Base-by-base conservation (phyloP, 2,797 vertebrate species). In the Sternotherus odoratus region DNA sequence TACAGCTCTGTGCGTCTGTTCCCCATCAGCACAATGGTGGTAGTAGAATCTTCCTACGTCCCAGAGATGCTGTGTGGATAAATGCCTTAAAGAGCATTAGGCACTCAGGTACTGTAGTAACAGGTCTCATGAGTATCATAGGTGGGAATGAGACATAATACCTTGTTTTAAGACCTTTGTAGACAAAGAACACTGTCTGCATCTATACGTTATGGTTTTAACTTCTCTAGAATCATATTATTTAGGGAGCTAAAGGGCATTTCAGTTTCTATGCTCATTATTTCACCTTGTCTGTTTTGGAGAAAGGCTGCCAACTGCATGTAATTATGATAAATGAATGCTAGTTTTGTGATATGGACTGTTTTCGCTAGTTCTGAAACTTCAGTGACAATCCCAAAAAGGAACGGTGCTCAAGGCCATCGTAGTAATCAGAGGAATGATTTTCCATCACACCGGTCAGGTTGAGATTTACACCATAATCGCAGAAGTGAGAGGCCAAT, bases 291-390 rank as follows among this genome's bases (percentile, higher is more conserved):
- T 83, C 77, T 17, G 4, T 57, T 74, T 83, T 50, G 23, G 23
- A 11, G 7, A 79, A 91, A 91, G 24, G 39, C 83, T 87, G 36
- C 46, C 21, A 24, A 28, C 49, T 83, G 36, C 84, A 11, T 77
- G 51, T 51, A 86, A 69, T 21, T 79, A 51, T 92, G 87, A 89
- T 91, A 93, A 94, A 96, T 88, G 60, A 83, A 46, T 49, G 23
- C 2, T 78, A 5, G 83, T 95, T 88, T 79, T 51, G 46, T 26
- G 33, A 86, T 26, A 8, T 83, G 26, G 30, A 21, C 36, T 81
- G 9, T 78, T 81, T 75, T 57, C 3, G 6, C 33, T 49, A 82
- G 7, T 88, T 88, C 66, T 15, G 26, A 88, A 24, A n/a, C 84
- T 89, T 78, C 33, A 66, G 23, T 86, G 79, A 77, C 10, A 69